A percentile compares a stretch with the other conserved stretches of the same genome.
Evolutionary conservation across 2,888 invertebrate genomes (phyloP).

Genomic region (Caenorhabditis drosophilae): DNA sequence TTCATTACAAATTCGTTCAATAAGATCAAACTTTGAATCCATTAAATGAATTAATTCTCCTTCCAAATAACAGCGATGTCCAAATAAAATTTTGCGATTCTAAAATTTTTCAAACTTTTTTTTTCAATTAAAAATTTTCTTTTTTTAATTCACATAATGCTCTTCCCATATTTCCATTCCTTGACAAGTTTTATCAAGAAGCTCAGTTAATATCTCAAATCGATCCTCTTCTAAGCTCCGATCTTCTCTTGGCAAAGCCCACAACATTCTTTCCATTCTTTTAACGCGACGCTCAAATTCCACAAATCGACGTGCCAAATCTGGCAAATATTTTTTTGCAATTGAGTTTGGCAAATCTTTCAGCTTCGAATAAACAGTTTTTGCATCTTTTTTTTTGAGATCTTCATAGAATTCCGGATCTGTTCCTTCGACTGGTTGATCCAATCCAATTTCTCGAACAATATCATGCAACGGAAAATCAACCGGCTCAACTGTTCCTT

Average conservation of each 20-base stretch:
- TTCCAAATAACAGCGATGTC: constrained; percentile 59
- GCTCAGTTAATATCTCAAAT: constrained; percentile 59
- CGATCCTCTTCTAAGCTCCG: constrained; percentile 53
- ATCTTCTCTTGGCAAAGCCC: constrained; percentile 44
- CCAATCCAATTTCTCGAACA: constrained; percentile 32
- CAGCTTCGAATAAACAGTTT: constrained; percentile 43
- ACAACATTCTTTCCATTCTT: constrained; percentile 45
- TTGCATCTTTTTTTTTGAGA: constrained; percentile 39
- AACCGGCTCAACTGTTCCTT: constrained; percentile 21
- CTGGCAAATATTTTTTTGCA: constrained; percentile 46
- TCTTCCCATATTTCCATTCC: constrained; percentile 64
- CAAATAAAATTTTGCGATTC: constrained; percentile 49
- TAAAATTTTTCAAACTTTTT: constrained; percentile 13
- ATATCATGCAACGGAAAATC: constrained; percentile 45
- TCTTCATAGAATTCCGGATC: constrained; percentile 47
- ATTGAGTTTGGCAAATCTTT: constrained; percentile 52
- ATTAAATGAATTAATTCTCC: constrained; percentile 52
- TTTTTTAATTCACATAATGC: constrained; percentile 46
- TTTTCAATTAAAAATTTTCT: neutral
- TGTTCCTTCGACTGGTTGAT: constrained; percentile 26
- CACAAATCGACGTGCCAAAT: constrained; percentile 55
- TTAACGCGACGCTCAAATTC: constrained; percentile 54
- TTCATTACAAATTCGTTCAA: constrained; percentile 53
- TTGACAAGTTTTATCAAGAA: constrained; percentile 62
- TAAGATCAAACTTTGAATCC: constrained; percentile 53